Percentiles rank a stretch among this genome's conserved stretches.
phyloP scores from a whole-genome alignment of 2,888 invertebrate genomes.

The Andrena dorsata region DNA sequence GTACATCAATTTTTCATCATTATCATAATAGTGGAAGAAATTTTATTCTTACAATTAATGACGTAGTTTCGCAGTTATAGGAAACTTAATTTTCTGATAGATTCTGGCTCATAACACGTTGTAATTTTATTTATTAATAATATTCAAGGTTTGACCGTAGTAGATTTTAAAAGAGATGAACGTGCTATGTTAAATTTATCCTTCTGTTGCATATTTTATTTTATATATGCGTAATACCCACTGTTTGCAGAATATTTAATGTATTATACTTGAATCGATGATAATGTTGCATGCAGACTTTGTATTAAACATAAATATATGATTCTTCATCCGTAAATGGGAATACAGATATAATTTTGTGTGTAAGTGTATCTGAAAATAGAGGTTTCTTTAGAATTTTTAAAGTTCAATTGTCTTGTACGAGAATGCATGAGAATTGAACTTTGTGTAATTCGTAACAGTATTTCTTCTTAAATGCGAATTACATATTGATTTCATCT shows the following conservation, averaged over 20 bases:
- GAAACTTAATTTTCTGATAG: neutral
- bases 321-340: neutral
- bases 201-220: constrained; percentile 1
- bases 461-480: neutral
- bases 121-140: neutral
- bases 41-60: constrained; percentile 1
- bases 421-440: constrained; percentile 21
- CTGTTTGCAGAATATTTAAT: neutral
- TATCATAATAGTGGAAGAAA: constrained; percentile 18
- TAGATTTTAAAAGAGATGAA: neutral
- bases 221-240: neutral
- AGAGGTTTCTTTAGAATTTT: neutral
- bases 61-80: neutral
- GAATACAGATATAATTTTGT: neutral
- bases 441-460: neutral
- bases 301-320: constrained; percentile 12
- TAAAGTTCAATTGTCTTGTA: neutral
- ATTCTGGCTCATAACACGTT: neutral
- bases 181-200: neutral
- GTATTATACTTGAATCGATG: constrained; percentile 2
- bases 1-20: constrained; percentile 1
- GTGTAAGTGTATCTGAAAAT: constrained; percentile 5
- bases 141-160: too few species aligned
- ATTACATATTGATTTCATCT: neutral
- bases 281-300: constrained; percentile 38